Base-by-base conservation (phyloP, 2,113 vertebrate species). In the Mastomys coucha region DNA sequence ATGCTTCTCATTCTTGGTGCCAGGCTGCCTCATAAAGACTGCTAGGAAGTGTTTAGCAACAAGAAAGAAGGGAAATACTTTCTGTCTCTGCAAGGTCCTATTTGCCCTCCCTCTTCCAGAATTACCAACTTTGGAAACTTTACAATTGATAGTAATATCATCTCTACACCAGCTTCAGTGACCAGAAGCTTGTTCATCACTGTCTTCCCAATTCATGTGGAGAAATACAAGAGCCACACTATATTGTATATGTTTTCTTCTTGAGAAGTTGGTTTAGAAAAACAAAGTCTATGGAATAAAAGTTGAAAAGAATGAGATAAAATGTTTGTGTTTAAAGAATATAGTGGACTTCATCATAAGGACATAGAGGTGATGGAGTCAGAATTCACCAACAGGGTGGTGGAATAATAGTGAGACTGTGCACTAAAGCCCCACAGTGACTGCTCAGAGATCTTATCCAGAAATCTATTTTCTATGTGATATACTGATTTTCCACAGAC, bases 251-350 rank as follows among this genome's bases (percentile, higher is more conserved):
- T 63, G 80, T 36, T 88, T 8, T 96, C 39, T 65, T 36, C 20
- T 33, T 95, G 56, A 45, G 77, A 89, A 63, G 12, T 72, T 13
- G 72, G 26, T 80, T 92, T 89, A 56, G 58, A 19, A 89, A 80
- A 90, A 3, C 2, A 85, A 80, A 45, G 77, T 70, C 45, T 82
- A 45, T 88, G 90, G 75, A 84, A 45, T 69, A n/a, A 69, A 80
- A 94, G n/a, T 31, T 80, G 36, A 91, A 94, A 89, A 11, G 56
- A 89, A 69, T 58, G 85, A 86, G 70, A 42, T 42, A 67, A 93
- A 88, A 70, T 60, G 51, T 11, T 26, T 60, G 13, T 87, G 31
- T 81, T 89, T 82, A 94, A 91, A 72, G 89, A 70, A 94, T 42
- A 81, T 94, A 70, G 20, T 89, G 28, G 58, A 72, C 53, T 87